Evolutionary conservation across 2,888 invertebrate genomes (phyloP), one percentile per base, ranked within the genome.

Genomic region (Macaria notata): DNA sequence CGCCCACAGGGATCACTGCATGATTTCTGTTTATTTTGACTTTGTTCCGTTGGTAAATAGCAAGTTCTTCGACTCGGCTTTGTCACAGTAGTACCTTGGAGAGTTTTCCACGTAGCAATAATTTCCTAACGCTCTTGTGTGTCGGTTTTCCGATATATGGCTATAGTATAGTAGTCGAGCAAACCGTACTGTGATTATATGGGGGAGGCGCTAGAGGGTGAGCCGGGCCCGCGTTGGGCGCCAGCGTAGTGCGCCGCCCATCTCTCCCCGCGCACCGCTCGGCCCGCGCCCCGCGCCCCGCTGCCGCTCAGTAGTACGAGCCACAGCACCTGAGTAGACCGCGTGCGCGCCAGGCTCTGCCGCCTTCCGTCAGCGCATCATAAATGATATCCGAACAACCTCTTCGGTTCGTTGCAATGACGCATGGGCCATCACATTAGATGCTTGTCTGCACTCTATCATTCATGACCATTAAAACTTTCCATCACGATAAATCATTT

Each of bases 321-420:
- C 73, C 79, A 79, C 79, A 79, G 76, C 83, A 64, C 68, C 79
- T 78, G 73, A 79, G 79, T 76, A 74, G 74, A 74, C 68, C 84
- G 88, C 81, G 87, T 83, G 83, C 81, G 88, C 84, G 89, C 78
- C 79, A 90, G 89, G 90, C 81, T 81, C 86, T 74, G 76, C 75
- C 65, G 75, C 72, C 78, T 78, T 72, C 81, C 81, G 86, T 76
- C 87, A 80, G 84, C 82, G 84, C 79, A 80, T 76, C 86, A 85
- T 83, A 65, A 65, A 84, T 84, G 83, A 88, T 83, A 81, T 75
- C 83, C 78, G 83, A 80, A 75, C 86, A 81, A 76, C 81, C 76
- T 78, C 73, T 75, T 84, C 82, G 90, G 90, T 91, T 90, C 90
- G 90, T 91, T 86, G 89, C 89, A 84, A 81, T 76, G 73, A 84